phyloP scores from a whole-genome alignment of 2,113 vertebrate species.

The Tricholaema leucomelas region DNA sequence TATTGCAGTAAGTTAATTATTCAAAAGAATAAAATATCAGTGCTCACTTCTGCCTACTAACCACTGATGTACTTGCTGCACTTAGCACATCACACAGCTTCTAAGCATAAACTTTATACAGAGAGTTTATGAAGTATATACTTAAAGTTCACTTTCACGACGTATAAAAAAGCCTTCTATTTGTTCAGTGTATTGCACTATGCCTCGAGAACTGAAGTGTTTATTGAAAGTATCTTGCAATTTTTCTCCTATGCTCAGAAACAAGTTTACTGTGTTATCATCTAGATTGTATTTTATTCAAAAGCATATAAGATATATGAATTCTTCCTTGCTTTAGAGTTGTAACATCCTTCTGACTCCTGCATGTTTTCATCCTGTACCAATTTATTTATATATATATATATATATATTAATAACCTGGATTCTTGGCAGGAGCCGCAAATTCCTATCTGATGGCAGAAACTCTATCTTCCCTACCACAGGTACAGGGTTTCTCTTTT shows the following conservation, averaged over 20 bases:
- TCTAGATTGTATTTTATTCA: not conserved
- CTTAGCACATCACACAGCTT: not conserved
- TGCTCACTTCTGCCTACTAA: not conserved
- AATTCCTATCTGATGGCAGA: not conserved
- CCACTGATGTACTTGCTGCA: not conserved
- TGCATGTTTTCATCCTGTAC: not conserved
- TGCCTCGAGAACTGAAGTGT: not conserved
- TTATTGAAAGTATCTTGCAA: not conserved
- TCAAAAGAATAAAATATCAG: not conserved
- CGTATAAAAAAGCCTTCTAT: not conserved
- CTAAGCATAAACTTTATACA: not conserved
- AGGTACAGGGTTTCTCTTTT: not conserved
- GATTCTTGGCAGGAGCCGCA: not conserved
- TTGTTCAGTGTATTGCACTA: not conserved
- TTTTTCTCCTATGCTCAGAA: not conserved
- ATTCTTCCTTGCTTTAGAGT: not conserved
- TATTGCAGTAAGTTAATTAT: not conserved
- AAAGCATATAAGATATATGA: not conserved
- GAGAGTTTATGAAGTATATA: not conserved
- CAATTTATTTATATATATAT: too few relatives aligned
- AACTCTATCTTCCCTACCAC: not conserved
- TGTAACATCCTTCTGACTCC: not conserved
- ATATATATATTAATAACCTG: not conserved
- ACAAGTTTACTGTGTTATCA: not conserved
- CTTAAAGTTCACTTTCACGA: not conserved